These are phyloP conservation scores for Archips crataeganus DNA, from an alignment of 2,888 invertebrate species.

Conservation along the genomic window DNA sequence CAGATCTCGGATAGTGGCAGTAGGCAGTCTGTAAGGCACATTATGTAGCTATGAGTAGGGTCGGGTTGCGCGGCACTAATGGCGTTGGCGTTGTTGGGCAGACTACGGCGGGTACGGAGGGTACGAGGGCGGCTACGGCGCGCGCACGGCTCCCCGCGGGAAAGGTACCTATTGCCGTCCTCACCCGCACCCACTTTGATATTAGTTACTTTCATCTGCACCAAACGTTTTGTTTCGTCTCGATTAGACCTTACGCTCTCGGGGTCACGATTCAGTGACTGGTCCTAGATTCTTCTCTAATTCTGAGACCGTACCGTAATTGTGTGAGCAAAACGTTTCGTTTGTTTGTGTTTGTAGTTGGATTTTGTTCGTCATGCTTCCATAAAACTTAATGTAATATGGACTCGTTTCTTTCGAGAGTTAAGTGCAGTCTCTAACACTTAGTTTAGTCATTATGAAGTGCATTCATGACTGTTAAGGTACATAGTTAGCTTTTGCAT, in stretches of 20 bases:
- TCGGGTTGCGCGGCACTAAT: constrained; percentile 71
- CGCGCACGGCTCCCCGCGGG: constrained; percentile 94
- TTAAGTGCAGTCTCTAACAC: constrained; percentile 23
- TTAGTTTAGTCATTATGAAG: constrained; percentile 11
- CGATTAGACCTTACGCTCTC: constrained; percentile 21
- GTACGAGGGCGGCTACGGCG: constrained; percentile 95
- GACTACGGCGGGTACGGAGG: constrained; percentile 95
- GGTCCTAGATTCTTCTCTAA: constrained; percentile 29
- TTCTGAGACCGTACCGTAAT: constrained; percentile 13
- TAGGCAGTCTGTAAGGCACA: background rate
- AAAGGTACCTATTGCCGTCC: constrained; percentile 89
- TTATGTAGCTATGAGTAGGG: constrained; percentile 57
- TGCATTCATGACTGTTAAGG: constrained; percentile 30
- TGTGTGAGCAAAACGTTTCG: constrained; percentile 9
- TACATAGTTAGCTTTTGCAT: constrained; percentile 36
- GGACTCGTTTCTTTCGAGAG: constrained; percentile 18
- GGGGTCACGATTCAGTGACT: constrained; percentile 15
- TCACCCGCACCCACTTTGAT: constrained; percentile 48
- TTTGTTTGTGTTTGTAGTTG: constrained; percentile 33
- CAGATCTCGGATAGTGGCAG: background rate
- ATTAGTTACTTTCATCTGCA: constrained; percentile 30
- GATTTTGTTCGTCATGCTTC: constrained; percentile 31
- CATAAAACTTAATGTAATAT: constrained; percentile 31
- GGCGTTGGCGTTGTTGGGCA: constrained; percentile 84
- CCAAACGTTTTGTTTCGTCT: constrained; percentile 34